A percentile compares a stretch with the other conserved stretches of the same genome.
Evolutionary conservation across 2,113 vertebrate genomes (phyloP).

Genomic region (Echinops telfairi): DNA sequence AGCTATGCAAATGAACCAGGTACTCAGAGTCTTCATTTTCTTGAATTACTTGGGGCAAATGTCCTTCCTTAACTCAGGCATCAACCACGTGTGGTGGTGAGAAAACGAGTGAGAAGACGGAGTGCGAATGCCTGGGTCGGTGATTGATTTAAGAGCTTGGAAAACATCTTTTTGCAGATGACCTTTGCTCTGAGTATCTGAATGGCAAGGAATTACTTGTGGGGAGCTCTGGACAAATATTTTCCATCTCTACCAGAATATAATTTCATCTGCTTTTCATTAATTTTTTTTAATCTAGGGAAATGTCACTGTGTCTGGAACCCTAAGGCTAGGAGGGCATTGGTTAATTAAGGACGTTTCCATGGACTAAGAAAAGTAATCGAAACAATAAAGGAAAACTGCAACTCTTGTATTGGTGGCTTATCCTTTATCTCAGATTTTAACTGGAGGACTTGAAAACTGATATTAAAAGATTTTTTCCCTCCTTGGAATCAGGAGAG

Average conservation of each 20-base stretch:
- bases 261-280: neutral
- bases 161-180: too few species aligned
- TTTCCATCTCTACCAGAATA: neutral
- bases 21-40: too few species aligned
- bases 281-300: slow-evolving; percentile 8
- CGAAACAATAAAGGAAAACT: neutral
- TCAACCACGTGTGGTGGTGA: too few species aligned
- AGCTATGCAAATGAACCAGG: too few species aligned
- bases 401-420: neutral
- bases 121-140: too few species aligned
- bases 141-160: too few species aligned
- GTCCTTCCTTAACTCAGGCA: too few species aligned
- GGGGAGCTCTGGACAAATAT: neutral
- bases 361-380: neutral
- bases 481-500: neutral
- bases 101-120: too few species aligned
- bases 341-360: neutral
- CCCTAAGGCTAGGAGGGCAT: neutral
- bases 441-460: neutral
- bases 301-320: neutral
- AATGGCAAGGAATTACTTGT: neutral
- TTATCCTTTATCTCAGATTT: neutral
- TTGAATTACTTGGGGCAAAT: too few species aligned
- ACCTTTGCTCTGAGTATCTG: neutral
- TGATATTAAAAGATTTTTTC: neutral